phyloP scores from a whole-genome alignment of 2,888 invertebrate species.

The Andrena bucephala region DNA sequence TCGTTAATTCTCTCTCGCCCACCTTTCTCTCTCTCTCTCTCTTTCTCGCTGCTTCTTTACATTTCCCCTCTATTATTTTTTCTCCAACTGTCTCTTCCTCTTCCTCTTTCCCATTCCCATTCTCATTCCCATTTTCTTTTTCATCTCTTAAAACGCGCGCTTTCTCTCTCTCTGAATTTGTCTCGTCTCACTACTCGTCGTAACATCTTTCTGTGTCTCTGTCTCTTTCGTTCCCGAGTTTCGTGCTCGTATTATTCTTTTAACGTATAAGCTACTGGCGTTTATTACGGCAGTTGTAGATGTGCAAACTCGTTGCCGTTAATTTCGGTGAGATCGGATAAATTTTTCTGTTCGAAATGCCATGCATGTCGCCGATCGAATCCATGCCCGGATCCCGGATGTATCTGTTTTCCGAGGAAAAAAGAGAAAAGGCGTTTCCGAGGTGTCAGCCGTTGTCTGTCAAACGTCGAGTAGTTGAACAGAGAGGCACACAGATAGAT shows the following conservation, averaged over 20 bases:
- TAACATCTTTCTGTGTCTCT: slow-evolving; percentile 18
- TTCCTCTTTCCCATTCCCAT: slow-evolving; percentile 1
- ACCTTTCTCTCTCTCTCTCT: not conserved
- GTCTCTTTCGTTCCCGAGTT: slow-evolving; percentile 4
- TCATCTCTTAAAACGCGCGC: not conserved
- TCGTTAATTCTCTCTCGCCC: slow-evolving; percentile 14
- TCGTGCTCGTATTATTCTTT: not conserved
- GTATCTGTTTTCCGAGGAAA: slow-evolving; percentile 22
- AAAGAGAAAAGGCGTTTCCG: slow-evolving; percentile 55
- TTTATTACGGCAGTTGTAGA: not conserved
- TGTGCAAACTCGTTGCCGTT: slow-evolving; percentile 10
- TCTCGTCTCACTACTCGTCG: not conserved
- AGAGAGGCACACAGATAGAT: not conserved
- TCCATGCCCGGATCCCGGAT: slow-evolving; percentile 25
- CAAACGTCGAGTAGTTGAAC: slow-evolving; percentile 36
- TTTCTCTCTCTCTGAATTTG: not conserved
- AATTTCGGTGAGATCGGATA: not conserved
- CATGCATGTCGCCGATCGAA: slow-evolving; percentile 15
- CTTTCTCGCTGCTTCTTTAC: not conserved
- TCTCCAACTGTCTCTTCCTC: slow-evolving; percentile 5
- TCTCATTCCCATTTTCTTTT: not conserved
- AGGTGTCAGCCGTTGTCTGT: slow-evolving; percentile 38
- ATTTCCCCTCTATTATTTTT: slow-evolving; percentile 16
- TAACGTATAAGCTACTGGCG: not conserved
- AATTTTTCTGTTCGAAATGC: not conserved